Conservation (phyloP, 2,113 vertebrate genomes). For the Odocoileus hemionus region DNA sequence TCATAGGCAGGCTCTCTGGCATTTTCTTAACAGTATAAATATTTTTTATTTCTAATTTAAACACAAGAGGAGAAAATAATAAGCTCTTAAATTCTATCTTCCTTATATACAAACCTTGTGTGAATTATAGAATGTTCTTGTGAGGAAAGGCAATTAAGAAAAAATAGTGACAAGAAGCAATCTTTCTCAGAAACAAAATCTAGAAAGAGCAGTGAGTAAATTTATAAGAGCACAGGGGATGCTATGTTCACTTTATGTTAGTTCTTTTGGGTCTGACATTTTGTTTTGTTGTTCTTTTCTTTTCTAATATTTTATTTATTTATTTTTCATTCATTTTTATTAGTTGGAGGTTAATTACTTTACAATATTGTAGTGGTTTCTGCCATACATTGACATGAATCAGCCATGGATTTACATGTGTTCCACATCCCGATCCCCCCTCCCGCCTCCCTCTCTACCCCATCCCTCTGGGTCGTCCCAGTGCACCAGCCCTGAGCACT, state of each 20-base stretch:
- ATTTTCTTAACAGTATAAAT: constrained; percentile 31
- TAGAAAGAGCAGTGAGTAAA: constrained; percentile 76
- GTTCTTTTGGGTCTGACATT: constrained; percentile 73
- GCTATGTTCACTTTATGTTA: constrained; percentile 72
- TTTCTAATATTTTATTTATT: too few species aligned
- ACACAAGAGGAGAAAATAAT: not conserved
- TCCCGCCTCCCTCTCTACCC: too few species aligned
- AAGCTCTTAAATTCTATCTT: constrained; percentile 10
- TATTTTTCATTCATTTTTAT: too few species aligned
- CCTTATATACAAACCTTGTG: not conserved
- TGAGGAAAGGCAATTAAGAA: constrained; percentile 43
- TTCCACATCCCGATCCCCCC: too few species aligned
- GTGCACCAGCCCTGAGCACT: too few species aligned
- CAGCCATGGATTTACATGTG: too few species aligned
- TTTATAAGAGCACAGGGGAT: constrained; percentile 25
- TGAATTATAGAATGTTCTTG: constrained; percentile 17
- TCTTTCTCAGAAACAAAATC: constrained; percentile 75
- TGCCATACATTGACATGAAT: too few species aligned
- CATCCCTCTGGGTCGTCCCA: too few species aligned
- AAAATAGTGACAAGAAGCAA: constrained; percentile 23
- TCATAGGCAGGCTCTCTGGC: not conserved
- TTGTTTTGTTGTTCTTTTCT: not conserved
- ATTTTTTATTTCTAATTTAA: constrained; percentile 52
- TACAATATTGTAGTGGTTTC: too few species aligned
- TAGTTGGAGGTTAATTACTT: too few species aligned